phyloP scores from a whole-genome alignment of 2,113 vertebrate species.

The Maccullochella peelii region DNA sequence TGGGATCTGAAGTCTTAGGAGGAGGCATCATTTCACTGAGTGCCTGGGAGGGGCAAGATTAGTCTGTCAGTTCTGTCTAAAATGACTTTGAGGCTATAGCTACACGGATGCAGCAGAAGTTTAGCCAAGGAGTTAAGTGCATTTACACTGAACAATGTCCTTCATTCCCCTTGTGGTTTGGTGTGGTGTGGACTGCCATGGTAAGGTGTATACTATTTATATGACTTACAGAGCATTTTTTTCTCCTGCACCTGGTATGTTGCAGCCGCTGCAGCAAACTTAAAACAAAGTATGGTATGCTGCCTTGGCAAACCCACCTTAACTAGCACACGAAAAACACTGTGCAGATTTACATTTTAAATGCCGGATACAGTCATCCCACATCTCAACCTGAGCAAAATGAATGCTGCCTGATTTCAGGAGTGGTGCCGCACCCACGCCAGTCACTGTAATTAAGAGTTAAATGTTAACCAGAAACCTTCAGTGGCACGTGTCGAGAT shows the following conservation, averaged over 20 bases:
- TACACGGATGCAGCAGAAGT: conserved; percentile 69
- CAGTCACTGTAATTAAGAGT: conserved; percentile 6
- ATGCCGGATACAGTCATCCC: neutral
- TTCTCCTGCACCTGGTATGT: neutral
- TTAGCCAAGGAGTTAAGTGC: conserved; percentile 67
- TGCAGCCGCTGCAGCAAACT: neutral
- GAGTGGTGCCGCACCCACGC: neutral
- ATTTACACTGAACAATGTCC: conserved; percentile 70
- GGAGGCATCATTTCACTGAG: conserved; percentile 75
- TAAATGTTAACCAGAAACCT: conserved; percentile 6
- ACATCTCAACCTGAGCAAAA: conserved; percentile 3
- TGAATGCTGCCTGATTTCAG: neutral
- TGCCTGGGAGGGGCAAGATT: conserved; percentile 75
- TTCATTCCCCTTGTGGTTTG: conserved; percentile 65
- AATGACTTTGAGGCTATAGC: conserved; percentile 75
- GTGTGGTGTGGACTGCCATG: conserved; percentile 48
- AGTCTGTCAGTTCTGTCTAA: conserved; percentile 73
- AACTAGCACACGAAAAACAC: conserved; percentile 1
- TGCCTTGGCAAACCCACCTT: neutral
- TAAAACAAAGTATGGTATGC: conserved; percentile 13
- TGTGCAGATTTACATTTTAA: neutral
- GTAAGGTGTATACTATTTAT: conserved; percentile 45
- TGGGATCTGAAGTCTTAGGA: conserved; percentile 68
- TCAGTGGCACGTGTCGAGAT: conserved; percentile 3
- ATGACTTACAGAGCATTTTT: conserved; percentile 28